A percentile compares a stretch with the other conserved stretches of the same genome.
phyloP scores from a whole-genome alignment of 2,797 vertebrate genomes.

The Staurois parvus region DNA sequence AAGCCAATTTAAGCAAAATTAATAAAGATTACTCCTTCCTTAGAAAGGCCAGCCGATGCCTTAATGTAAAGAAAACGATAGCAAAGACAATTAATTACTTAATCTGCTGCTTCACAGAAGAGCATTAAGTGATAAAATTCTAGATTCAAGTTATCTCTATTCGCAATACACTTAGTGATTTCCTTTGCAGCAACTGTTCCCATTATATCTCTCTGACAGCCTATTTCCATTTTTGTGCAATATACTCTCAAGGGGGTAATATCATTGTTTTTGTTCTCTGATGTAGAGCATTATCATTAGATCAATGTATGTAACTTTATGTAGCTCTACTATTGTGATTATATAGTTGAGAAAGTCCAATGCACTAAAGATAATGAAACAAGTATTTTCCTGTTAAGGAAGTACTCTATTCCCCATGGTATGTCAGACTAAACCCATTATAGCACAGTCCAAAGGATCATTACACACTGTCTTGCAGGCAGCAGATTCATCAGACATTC shows the following conservation, averaged over 20 bases:
- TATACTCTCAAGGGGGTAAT: constrained; percentile 59
- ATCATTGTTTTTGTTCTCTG: constrained; percentile 64
- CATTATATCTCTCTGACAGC: constrained; percentile 54
- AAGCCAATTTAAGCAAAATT: too few species aligned
- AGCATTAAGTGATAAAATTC: constrained; percentile 20
- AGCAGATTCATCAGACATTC: constrained; percentile 63
- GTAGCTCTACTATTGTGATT: constrained; percentile 61
- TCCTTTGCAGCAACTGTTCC: constrained; percentile 31
- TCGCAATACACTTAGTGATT: constrained; percentile 45
- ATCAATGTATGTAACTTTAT: constrained; percentile 64
- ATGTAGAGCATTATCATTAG: constrained; percentile 62
- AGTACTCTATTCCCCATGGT: constrained; percentile 58
- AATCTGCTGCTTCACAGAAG: constrained; percentile 34
- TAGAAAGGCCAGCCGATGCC: too few species aligned
- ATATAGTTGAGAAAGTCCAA: constrained; percentile 63
- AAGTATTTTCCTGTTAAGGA: constrained; percentile 63
- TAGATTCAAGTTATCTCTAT: constrained; percentile 26
- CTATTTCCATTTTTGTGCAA: constrained; percentile 57
- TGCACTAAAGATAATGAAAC: constrained; percentile 64
- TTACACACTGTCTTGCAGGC: constrained; percentile 63
- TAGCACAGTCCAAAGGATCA: constrained; percentile 62
- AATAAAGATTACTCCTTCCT: too few species aligned
- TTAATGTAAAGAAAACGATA: too few species aligned
- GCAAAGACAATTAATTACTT: constrained; percentile 33
- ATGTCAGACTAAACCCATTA: constrained; percentile 61